Evolutionary conservation across 2,113 vertebrate genomes (phyloP), one percentile per base, ranked within the genome.

Genomic region (Diglossa brunneiventris): DNA sequence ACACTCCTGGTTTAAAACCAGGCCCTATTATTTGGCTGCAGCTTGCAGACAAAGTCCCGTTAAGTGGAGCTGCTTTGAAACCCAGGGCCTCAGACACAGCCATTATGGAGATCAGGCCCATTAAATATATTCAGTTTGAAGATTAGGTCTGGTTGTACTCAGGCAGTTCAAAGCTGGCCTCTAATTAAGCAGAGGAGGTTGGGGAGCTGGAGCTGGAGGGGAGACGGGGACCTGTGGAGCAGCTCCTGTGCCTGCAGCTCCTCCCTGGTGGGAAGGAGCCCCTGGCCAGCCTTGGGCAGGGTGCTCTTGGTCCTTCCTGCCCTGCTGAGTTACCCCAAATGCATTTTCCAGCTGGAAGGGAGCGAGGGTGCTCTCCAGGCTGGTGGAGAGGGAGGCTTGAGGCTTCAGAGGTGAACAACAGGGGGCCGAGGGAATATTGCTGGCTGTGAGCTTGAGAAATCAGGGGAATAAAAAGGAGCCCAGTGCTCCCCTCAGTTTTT

Each of bases 51-150:
- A 83, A 95, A 93, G 89, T 90, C 91, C 81, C 1, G 8, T 69
- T 92, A 95, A 97, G 74, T 66, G 82, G 72, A 92, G 74, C 82
- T 95, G 64, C 85, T 96, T 96, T 96, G 94, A 97, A 96, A 96
- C 75, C 59, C 68, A 42, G 66, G 30, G 62, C 42, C 88, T 87
- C 82, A 92, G 92, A 92, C 55, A 67, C 66, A 94, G 90, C 74
- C 87, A 58, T 94, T 95, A 89, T 16, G 66, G 81, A 94, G 87
- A 96, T 91, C 90, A 97, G 88, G 59, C 75, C 86, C 86, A 39
- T 92, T 91, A 89, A 91, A 94, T 37, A 9, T 6, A 91, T 91
- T 81, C 92, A 44, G 84, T 91, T 94, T 89, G 90, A 94, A 94
- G 92, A 81, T 80, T 13, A 58, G 90, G 44, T 31, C 83, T 50